Conservation (phyloP, 2,113 vertebrate species). For the Anolis sagrei region DNA sequence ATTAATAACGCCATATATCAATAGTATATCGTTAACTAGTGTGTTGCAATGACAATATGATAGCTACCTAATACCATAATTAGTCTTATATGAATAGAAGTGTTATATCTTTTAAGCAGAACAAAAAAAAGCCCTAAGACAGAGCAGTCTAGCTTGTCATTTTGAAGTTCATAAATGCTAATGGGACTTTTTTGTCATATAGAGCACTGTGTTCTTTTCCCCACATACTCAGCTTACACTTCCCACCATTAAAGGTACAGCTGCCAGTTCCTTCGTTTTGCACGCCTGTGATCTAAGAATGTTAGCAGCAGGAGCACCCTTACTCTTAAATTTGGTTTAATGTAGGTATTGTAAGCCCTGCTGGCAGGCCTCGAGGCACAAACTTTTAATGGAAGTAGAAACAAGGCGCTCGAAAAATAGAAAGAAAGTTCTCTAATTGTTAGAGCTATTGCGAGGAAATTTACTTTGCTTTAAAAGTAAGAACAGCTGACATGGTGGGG, state of each 20-base stretch:
- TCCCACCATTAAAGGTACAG: constrained; percentile 80
- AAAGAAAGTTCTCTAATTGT: constrained; percentile 66
- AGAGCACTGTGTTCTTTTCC: constrained; percentile 63
- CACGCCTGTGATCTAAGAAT: constrained; percentile 81
- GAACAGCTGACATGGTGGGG: background rate
- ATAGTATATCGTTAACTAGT: background rate
- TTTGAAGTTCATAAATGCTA: constrained; percentile 65
- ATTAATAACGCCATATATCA: background rate
- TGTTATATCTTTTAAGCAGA: constrained; percentile 47
- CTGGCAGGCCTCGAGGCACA: constrained; percentile 82
- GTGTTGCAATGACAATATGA: constrained; percentile 20
- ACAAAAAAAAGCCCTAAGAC: constrained; percentile 45
- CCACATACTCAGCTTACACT: constrained; percentile 69
- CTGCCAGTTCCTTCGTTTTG: constrained; percentile 82
- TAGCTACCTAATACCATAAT: constrained; percentile 40
- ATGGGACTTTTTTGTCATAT: constrained; percentile 71
- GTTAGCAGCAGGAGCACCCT: constrained; percentile 82
- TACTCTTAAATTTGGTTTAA: constrained; percentile 85
- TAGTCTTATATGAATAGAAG: constrained; percentile 34
- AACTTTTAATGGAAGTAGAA: constrained; percentile 73
- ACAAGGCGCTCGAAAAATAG: constrained; percentile 63
- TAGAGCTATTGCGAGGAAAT: constrained; percentile 48
- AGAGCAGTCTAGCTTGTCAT: constrained; percentile 50
- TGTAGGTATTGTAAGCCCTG: constrained; percentile 80
- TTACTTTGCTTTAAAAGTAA: constrained; percentile 17